Percentiles rank a stretch among this genome's conserved stretches.
These are phyloP conservation scores for Archilochus colubris DNA, from an alignment of 2,113 vertebrate species.

Conservation along the genomic window DNA sequence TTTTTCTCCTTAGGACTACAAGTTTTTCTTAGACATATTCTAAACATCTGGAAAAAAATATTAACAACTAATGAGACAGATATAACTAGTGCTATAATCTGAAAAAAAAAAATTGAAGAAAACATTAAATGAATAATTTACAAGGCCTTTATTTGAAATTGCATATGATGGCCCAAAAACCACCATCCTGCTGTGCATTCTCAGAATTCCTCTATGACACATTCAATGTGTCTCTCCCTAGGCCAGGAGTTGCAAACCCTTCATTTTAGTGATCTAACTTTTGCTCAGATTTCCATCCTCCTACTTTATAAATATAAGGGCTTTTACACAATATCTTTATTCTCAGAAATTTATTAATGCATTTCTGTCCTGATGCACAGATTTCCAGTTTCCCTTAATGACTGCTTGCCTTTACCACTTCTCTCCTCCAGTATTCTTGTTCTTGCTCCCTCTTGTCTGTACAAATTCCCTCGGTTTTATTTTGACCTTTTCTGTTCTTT, in stretches of 20 bases:
- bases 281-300: neutral
- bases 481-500: conserved; percentile 34
- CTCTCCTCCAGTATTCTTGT: neutral
- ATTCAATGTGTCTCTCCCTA: neutral
- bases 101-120: neutral
- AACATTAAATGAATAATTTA: neutral
- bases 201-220: neutral
- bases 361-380: neutral
- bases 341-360: neutral
- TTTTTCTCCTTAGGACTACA: neutral
- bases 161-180: neutral
- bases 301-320: neutral
- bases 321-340: neutral
- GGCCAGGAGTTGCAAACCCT: accelerated
- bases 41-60: neutral
- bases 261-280: neutral
- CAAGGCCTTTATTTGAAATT: neutral
- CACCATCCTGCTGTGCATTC: neutral
- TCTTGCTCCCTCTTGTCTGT: neutral
- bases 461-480: neutral
- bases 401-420: neutral
- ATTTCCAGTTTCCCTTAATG: neutral
- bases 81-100: neutral
- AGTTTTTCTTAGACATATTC: neutral
- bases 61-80: neutral